Conservation (phyloP, 1,140 invertebrate species). For the Cyrtorhinus lividipennis region DNA sequence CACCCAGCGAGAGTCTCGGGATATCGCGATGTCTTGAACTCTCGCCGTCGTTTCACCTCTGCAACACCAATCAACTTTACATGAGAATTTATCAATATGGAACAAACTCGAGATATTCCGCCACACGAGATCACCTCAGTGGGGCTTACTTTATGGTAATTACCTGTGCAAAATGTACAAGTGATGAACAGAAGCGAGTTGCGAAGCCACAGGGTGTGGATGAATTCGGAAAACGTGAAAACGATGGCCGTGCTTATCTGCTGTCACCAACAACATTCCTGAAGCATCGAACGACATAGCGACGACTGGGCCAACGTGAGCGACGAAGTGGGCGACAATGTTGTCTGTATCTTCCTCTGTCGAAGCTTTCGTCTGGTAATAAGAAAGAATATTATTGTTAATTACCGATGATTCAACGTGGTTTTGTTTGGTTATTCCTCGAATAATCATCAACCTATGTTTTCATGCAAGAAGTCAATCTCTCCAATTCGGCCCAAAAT, state of each 20-base stretch:
- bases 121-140: too few relatives aligned
- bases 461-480: too few relatives aligned
- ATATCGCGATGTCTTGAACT: constrained; percentile 76
- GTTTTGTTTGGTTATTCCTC: too few relatives aligned
- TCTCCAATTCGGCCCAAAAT: too few relatives aligned
- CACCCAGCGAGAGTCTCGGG: constrained; percentile 87
- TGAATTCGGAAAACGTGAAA: constrained; percentile 93
- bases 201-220: constrained; percentile 77
- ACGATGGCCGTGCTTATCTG: constrained; percentile 84
- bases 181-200: constrained; percentile 84
- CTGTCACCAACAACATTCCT: constrained; percentile 80
- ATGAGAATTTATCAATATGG: too few relatives aligned
- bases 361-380: constrained; percentile 21
- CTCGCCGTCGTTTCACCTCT: constrained; percentile 64
- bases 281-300: constrained; percentile 84
- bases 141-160: too few relatives aligned
- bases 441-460: too few relatives aligned
- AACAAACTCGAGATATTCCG: too few relatives aligned
- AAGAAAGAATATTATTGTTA: constrained; percentile 4
- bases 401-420: too few relatives aligned
- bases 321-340: constrained; percentile 74
- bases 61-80: constrained; percentile 3
- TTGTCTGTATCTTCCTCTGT: constrained; percentile 18
- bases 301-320: constrained; percentile 81
- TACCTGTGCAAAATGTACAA: constrained; percentile 83